Base-by-base conservation (phyloP, 92 coral and sea anemone species). In the Phymanthus crucifer region DNA sequence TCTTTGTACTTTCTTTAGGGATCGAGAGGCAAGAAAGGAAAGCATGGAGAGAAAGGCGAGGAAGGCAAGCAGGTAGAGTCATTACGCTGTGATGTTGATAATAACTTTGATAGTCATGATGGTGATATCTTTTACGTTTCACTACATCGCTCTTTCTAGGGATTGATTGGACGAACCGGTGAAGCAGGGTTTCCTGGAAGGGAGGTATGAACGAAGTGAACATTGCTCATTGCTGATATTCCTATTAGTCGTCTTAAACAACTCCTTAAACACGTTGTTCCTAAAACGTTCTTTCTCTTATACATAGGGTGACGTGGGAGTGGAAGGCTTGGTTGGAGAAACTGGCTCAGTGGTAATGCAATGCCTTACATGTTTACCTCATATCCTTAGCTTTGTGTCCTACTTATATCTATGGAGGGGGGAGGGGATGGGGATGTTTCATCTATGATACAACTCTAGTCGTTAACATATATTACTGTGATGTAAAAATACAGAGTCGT, bases 91-190 rank as follows among this genome's bases (percentile, higher is more conserved):
- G 40, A 37, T 37, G 40, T 37, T 3, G 40, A 48, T 50, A 50
- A 50, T 50, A 11, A 57, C 66, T 1, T 21, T 56, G 66, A 57
- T 57, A 11, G 29, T 61, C 34, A 61, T 7, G 13, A 24, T 61
- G 14, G 35, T 32, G 29, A 18, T 32, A 23, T 34, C 24, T 23
- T n/a, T 1, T 4, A 9, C 11, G 2, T 34, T 21, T 34, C n/a
- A 34, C 18, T 35, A 69, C 18, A n/a, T 18, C 19, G n/a, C 26
- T 78, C 35, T 48, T 34, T 76, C 2, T 56, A 89, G 89, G 92
- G 92, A 54, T 52, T 34, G 21, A 73, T 69, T 66, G 92, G 92
- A 47, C 78, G 84, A 50, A 66, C 84, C 78, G 92, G 92, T 23
- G 71, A 71, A 24, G 38, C 66, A 26, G 92, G 92, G 40, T 75